These are phyloP conservation scores for Zoanthus gigantus DNA, from an alignment of 92 coral and sea anemone genomes.

Conservation along the genomic window DNA sequence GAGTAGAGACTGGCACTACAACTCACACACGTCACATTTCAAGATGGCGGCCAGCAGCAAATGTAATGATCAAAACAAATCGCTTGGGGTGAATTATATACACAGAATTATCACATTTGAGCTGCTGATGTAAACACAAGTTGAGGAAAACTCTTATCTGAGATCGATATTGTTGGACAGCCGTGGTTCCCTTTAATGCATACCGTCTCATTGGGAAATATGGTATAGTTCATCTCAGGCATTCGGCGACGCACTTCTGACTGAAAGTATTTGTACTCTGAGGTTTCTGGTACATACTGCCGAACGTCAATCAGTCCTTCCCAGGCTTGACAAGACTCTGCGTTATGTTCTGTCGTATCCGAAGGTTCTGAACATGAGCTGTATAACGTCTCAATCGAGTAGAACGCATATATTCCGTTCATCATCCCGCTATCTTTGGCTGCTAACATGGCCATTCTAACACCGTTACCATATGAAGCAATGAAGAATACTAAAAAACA, in stretches of 20 bases:
- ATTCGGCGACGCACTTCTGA: slow-evolving; percentile 67
- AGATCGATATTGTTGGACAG: too few relatives aligned
- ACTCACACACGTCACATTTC: too few relatives aligned
- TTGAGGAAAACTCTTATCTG: too few relatives aligned
- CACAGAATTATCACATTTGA: too few relatives aligned
- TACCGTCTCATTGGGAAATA: slow-evolving; percentile 51
- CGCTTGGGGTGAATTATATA: too few relatives aligned
- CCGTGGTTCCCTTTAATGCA: not conserved
- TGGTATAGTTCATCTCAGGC: slow-evolving; percentile 74
- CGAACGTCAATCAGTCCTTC: slow-evolving; percentile 74
- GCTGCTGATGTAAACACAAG: too few relatives aligned
- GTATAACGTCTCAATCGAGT: slow-evolving; percentile 46
- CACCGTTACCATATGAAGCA: slow-evolving; percentile 60
- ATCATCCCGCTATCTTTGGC: slow-evolving; percentile 73
- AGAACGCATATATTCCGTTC: slow-evolving; percentile 71
- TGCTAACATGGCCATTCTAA: slow-evolving; percentile 67
- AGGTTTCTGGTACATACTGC: slow-evolving; percentile 65
- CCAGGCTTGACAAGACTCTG: slow-evolving; percentile 69
- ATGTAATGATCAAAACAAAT: too few relatives aligned
- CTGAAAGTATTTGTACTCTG: slow-evolving; percentile 58
- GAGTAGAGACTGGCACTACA: too few relatives aligned
- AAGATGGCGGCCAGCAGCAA: too few relatives aligned
- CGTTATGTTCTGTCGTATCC: slow-evolving; percentile 60
- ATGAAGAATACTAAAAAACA: slow-evolving; percentile 62
- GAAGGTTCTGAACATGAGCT: slow-evolving; percentile 44